A percentile compares a stretch with the other conserved stretches of the same genome.
Evolutionary conservation across 2,888 invertebrate genomes (phyloP).

Genomic region (Cheilosia soror): DNA sequence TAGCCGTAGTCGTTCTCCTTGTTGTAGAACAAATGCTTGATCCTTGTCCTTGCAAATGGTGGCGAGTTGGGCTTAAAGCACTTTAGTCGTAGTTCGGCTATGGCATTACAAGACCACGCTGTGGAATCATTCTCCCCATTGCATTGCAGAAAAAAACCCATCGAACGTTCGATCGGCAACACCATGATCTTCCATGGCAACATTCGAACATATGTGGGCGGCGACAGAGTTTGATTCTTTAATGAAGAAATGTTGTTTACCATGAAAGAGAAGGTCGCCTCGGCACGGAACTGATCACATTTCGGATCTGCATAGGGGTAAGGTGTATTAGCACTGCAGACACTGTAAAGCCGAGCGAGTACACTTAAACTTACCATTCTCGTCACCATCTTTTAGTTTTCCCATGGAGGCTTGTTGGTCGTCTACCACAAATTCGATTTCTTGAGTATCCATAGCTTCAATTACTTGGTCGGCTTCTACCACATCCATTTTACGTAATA

Average conservation of each 20-base stretch:
- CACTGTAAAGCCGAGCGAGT: neutral
- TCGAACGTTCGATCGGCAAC: constrained; percentile 88
- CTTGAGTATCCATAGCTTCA: constrained; percentile 83
- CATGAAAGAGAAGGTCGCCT: constrained; percentile 95
- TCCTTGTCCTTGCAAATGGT: constrained; percentile 90
- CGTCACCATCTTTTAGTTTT: constrained; percentile 62
- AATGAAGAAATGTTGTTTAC: constrained; percentile 95
- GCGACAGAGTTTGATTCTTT: constrained; percentile 93
- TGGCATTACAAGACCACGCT: constrained; percentile 99
- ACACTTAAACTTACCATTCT: constrained; percentile 55
- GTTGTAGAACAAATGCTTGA: constrained; percentile 97
- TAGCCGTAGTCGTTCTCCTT: constrained; percentile 97
- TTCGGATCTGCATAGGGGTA: constrained; percentile 77
- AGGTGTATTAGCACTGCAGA: neutral
- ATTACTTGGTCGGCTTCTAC: constrained; percentile 83
- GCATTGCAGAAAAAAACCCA: constrained; percentile 96
- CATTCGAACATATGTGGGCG: constrained; percentile 96
- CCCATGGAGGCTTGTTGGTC: constrained; percentile 44
- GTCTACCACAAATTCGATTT: constrained; percentile 81
- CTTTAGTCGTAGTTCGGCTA: constrained; percentile 95
- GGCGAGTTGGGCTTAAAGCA: constrained; percentile 96
- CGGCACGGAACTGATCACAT: constrained; percentile 84
- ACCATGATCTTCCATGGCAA: constrained; percentile 99
- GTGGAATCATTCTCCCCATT: constrained; percentile 98
- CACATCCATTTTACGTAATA: constrained; percentile 78